phyloP scores from a whole-genome alignment of 2,888 invertebrate genomes.

The Drosophila heteroneura region DNA sequence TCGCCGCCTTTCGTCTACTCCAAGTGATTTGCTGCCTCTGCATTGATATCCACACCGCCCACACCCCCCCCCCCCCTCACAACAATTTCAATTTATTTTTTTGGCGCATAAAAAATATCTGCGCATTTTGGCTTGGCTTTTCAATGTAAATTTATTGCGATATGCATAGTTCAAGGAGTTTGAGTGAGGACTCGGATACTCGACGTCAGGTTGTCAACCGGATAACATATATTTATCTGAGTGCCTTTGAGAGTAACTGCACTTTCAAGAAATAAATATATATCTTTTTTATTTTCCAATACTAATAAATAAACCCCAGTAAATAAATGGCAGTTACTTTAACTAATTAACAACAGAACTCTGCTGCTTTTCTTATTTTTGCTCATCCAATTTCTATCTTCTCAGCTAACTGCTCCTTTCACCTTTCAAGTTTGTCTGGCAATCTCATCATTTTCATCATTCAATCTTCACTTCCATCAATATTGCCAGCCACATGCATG shows the following conservation, averaged over 20 bases:
- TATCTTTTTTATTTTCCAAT: neutral
- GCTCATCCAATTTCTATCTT: neutral
- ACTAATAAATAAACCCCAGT: neutral
- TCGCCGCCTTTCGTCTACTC: conserved; percentile 76
- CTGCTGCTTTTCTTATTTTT: neutral
- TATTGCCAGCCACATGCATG: neutral
- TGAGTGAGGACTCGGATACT: neutral
- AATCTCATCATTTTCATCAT: neutral
- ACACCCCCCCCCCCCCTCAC: neutral
- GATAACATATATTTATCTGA: neutral
- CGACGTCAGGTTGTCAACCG: neutral
- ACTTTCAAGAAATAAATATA: neutral
- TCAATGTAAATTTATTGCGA: conserved; percentile 58
- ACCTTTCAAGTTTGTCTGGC: neutral
- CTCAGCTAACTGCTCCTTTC: neutral
- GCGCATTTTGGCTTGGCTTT: conserved; percentile 46
- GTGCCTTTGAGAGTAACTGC: neutral
- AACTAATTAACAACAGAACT: neutral
- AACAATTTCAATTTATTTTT: conserved; percentile 69
- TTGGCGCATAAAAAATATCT: conserved; percentile 72
- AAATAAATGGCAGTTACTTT: neutral
- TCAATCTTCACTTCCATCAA: neutral
- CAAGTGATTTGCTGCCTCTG: conserved; percentile 66
- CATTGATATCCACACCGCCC: conserved; percentile 24
- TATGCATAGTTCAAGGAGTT: conserved; percentile 42